Evolutionary conservation across 2,113 vertebrate species (phyloP).

Genomic region (Spermophilus dauricus): DNA sequence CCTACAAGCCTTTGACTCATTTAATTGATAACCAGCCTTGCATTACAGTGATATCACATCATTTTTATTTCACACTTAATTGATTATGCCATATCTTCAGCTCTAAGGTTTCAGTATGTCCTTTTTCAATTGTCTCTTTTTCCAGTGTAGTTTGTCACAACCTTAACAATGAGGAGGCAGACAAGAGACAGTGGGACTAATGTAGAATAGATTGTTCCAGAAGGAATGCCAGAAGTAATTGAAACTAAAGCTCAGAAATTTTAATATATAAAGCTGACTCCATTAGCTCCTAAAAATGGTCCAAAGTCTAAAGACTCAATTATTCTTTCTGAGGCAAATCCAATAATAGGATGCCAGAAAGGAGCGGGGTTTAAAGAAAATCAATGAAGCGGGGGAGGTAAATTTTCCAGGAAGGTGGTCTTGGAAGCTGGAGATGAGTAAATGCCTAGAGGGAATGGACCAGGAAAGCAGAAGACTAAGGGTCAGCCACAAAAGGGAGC

Average conservation of each 20-base stretch:
- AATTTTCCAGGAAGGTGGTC: not conserved
- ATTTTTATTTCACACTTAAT: not conserved
- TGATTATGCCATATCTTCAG: not conserved
- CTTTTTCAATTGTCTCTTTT: not conserved
- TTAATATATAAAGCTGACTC: not conserved
- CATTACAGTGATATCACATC: accelerated
- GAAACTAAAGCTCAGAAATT: not conserved
- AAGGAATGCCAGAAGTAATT: not conserved
- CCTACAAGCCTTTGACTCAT: not conserved
- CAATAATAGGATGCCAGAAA: not conserved
- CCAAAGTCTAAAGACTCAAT: not conserved
- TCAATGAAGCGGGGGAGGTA: not conserved
- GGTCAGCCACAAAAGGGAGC: not conserved
- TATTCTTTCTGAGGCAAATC: not conserved
- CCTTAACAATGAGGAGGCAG: not conserved
- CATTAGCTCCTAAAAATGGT: not conserved
- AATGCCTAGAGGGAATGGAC: not conserved
- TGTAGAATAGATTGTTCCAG: not conserved
- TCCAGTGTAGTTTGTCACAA: not conserved
- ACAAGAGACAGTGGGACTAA: no score
- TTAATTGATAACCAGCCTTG: not conserved
- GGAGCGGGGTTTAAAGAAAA: not conserved
- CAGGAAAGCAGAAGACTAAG: not conserved
- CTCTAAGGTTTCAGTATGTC: not conserved
- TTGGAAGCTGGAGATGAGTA: not conserved